Base-by-base conservation (phyloP, 2,888 invertebrate genomes). In the Leptothorax acervorum region DNA sequence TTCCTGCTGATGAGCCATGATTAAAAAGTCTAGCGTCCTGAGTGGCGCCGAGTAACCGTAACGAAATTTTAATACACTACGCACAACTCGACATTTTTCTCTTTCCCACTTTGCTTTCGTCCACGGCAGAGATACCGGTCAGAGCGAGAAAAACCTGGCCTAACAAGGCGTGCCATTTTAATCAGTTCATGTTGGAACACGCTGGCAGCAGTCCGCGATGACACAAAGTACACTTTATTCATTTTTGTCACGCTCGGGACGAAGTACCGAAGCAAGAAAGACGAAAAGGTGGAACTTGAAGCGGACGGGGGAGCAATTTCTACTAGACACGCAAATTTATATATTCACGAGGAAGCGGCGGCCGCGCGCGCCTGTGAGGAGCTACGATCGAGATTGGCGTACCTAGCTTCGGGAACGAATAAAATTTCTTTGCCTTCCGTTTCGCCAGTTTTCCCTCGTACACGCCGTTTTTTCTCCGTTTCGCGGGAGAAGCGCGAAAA, bases 121-220 rank as follows among this genome's bases (percentile, higher is more conserved):
- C 66, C 57, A 15, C 28, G 23, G 15, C 15, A 15, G 48, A 55
- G 35, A 2, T 23, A 6, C 66, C 45, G 51, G 57, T 62, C 51
- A 28, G 39, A 63, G 57, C 15, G 48, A 53, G 74, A 68, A 70
- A 68, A 57, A 71, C 62, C 82, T 85, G 48, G 57, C 48, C 66
- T 82, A 85, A 85, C 84, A 78, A 82, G 70, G 68, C 85, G 62
- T 84, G 82, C 74, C 85, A 85, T 65, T 81, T 81, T 81, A 81
- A 81, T 73, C 73, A 73, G 73, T 35, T 48, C 42, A 35, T 11
- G 28, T 12, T 35, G 45, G 23, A 28, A 78, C 68, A 31, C 57
- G 42, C 70, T 18, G 57, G 79, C 39, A 35, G 35, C 73, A 39
- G 63, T 42, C 35, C 42, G 60, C 60, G 31, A 65, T 45, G 53